These are phyloP conservation scores for Macrotis lagotis DNA, from an alignment of 2,113 vertebrate genomes.

Conservation along the genomic window DNA sequence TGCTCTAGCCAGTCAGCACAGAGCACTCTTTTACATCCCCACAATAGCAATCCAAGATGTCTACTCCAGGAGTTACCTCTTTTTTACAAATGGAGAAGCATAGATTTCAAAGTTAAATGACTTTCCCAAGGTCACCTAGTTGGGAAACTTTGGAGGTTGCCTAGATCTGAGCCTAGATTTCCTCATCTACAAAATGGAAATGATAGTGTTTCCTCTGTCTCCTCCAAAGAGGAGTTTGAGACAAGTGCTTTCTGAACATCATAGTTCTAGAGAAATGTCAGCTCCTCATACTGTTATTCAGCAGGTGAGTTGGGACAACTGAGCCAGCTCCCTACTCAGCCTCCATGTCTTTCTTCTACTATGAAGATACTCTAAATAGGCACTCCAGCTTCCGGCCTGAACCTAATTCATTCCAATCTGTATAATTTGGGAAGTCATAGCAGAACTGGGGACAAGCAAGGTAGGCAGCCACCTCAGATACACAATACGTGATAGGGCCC, in stretches of 20 bases:
- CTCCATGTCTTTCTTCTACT: neutral
- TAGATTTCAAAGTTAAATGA: neutral
- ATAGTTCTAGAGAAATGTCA: neutral
- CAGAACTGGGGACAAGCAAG: neutral
- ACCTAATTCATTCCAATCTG: neutral
- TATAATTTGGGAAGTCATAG: neutral
- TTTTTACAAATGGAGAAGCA: slow-evolving; percentile 22
- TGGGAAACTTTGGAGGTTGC: slow-evolving; percentile 1
- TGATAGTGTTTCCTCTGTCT: neutral
- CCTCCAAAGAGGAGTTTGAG: neutral
- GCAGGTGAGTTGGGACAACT: neutral
- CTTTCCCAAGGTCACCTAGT: slow-evolving; percentile 22
- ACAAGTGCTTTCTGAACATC: neutral
- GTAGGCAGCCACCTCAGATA: neutral
- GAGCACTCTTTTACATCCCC: neutral
- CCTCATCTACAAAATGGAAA: neutral
- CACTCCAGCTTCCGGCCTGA: neutral
- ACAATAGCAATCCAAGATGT: neutral
- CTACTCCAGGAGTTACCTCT: neutral
- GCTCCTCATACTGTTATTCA: neutral
- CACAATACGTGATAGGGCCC: neutral
- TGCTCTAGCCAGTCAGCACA: neutral
- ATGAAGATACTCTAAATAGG: neutral
- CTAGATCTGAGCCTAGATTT: neutral
- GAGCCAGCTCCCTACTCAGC: neutral